Base-by-base conservation (phyloP, 2,797 vertebrate genomes). In the Etheostoma nigrum region DNA sequence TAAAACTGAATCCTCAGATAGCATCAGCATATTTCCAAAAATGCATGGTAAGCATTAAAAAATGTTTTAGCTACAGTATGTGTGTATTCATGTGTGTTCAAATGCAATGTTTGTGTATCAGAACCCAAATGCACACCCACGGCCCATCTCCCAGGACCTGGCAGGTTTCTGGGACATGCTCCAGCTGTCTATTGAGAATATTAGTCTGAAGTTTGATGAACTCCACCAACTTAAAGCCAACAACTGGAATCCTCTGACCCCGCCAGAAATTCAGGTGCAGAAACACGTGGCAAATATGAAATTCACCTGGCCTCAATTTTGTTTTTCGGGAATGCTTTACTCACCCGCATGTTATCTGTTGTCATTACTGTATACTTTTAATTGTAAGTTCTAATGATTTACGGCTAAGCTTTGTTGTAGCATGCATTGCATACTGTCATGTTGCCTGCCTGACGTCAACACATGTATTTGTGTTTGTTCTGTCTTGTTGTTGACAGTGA, bases 181-280 rank as follows among this genome's bases (percentile, higher is more conserved):
- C 89, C 98, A 99, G 95, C 96, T 99, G 90, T 99, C 98, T 85
- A 99, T 99, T 88, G 98, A 99, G 95, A 98, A 99, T 91, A 99
- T 99, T 94, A 99, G 98, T 95, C 96, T 99, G 95, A 99, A 99
- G 96, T 99, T 99, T 95, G 98, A 99, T 90, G 98, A 99, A 94
- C 97, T 99, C 89, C 97, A 99, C 96, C 98, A 99, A 87, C 96
- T 99, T 93, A 99, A 98, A 95, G 97, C 97, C 94, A 99, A 99
- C 96, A 97, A 97, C 95, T 99, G 98, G 98, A 98, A 96, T 96
- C 96, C 96, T 93, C 95, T 97, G 94, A 96, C 97, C 86, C 96
- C 96, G 78, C 96, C 96, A 90, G 95, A 97, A 93, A 97, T 96
- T 90, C 97, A 98, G 97, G 97, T 98, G 96, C 93, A 48, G 47